These are phyloP conservation scores for Drosophila rhopaloa DNA, from an alignment of 1,140 invertebrate genomes.

Conservation along the genomic window DNA sequence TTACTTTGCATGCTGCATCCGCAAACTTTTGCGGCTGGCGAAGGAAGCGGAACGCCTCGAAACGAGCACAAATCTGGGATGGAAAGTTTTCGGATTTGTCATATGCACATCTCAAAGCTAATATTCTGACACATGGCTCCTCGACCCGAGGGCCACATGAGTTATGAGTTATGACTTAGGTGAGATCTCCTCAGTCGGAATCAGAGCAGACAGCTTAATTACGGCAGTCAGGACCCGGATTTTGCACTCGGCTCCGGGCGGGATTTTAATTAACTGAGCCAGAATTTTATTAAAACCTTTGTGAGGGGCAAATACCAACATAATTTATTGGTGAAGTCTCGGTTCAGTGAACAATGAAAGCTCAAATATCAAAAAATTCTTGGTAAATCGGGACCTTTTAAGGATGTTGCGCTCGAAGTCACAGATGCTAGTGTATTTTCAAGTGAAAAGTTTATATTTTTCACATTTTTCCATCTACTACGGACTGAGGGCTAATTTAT, in stretches of 20 bases:
- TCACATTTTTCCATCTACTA: neutral
- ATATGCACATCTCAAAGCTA: slow-evolving; percentile 65
- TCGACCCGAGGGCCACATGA: slow-evolving; percentile 39
- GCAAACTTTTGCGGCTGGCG: slow-evolving; percentile 56
- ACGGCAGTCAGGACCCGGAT: slow-evolving; percentile 16
- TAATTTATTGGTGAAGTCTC: slow-evolving; percentile 34
- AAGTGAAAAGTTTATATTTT: slow-evolving; percentile 24
- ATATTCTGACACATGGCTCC: slow-evolving; percentile 50
- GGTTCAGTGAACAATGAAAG: slow-evolving; percentile 15
- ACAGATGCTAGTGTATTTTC: neutral
- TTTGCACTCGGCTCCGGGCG: slow-evolving; percentile 15
- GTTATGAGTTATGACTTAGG: slow-evolving; percentile 44
- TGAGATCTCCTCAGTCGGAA: slow-evolving; percentile 33
- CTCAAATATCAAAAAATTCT: slow-evolving; percentile 15
- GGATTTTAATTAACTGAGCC: slow-evolving; percentile 44
- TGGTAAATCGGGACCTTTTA: slow-evolving; percentile 7
- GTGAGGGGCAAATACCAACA: slow-evolving; percentile 1
- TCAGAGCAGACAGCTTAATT: slow-evolving; percentile 51
- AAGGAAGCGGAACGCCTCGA: slow-evolving; percentile 13
- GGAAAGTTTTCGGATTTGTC: slow-evolving; percentile 77
- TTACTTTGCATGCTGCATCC: slow-evolving; percentile 22
- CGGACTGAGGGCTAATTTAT: slow-evolving; percentile 40
- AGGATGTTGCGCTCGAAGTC: slow-evolving; percentile 9
- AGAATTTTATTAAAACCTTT: slow-evolving; percentile 25
- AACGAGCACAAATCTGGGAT: slow-evolving; percentile 46